These are phyloP conservation scores for Folsomia candida DNA, from an alignment of 2,888 invertebrate genomes.

Conservation along the genomic window DNA sequence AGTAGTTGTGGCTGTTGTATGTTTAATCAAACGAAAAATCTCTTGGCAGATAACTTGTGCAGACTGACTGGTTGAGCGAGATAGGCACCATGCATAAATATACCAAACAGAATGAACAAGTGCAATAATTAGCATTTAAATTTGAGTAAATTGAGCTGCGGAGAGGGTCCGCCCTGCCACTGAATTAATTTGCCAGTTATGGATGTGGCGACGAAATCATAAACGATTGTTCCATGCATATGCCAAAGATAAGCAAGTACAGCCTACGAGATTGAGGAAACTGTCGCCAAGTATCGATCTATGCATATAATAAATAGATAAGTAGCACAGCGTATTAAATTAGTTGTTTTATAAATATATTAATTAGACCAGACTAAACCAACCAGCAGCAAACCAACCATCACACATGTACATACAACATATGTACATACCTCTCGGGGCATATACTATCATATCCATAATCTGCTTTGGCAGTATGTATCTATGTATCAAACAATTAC, in stretches of 20 bases:
- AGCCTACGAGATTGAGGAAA: neutral
- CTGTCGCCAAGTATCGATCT: slow-evolving; percentile 15
- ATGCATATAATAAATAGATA: too few relatives aligned
- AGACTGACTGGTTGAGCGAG: neutral
- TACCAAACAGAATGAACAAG: neutral
- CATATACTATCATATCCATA: too few relatives aligned
- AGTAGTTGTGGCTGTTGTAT: too few relatives aligned
- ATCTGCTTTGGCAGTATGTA: too few relatives aligned
- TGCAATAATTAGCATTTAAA: neutral
- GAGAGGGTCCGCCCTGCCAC: slow-evolving; percentile 16
- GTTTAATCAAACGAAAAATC: neutral
- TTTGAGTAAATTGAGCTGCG: neutral
- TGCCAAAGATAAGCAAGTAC: neutral
- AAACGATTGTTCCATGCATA: neutral
- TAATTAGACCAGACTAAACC: too few relatives aligned
- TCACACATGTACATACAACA: too few relatives aligned
- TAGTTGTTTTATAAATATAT: too few relatives aligned
- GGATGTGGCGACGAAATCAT: slow-evolving; percentile 1
- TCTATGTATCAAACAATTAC: too few relatives aligned
- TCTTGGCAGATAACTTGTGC: neutral
- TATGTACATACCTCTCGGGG: too few relatives aligned
- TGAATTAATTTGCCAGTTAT: slow-evolving; percentile 16
- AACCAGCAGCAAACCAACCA: too few relatives aligned
- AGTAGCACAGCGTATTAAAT: too few relatives aligned
- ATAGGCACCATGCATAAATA: neutral